These are phyloP conservation scores for Diceros bicornis DNA, from an alignment of 2,797 vertebrate species.

Conservation along the genomic window DNA sequence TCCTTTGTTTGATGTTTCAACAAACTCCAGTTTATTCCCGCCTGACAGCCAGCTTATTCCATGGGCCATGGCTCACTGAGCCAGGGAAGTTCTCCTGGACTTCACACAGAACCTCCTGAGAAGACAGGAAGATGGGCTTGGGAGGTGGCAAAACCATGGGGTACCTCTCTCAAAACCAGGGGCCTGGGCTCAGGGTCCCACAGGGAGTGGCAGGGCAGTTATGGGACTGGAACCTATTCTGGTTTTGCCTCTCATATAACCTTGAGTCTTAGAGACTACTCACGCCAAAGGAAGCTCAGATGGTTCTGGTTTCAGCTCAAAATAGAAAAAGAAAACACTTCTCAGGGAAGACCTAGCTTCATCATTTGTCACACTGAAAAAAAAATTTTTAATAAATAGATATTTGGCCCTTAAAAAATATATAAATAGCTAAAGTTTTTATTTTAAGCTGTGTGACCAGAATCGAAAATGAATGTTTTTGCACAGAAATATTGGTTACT, in stretches of 20 bases:
- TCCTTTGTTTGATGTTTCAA: not conserved
- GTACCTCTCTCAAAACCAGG: not conserved
- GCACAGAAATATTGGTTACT: not conserved
- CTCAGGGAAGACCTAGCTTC: not conserved
- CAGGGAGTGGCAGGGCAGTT: not conserved
- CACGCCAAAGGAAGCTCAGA: not conserved
- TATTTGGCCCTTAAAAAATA: slow-evolving; percentile 36
- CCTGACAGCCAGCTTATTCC: not conserved
- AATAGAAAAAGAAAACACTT: slow-evolving; percentile 35
- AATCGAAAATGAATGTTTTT: slow-evolving; percentile 52
- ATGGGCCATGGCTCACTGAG: not conserved
- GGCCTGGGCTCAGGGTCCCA: not conserved
- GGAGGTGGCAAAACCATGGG: not conserved
- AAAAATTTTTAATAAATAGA: not conserved
- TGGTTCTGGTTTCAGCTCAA: not conserved
- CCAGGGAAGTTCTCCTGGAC: not conserved
- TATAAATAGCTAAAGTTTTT: not conserved
- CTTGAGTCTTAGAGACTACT: not conserved
- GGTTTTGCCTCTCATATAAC: not conserved
- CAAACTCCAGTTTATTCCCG: not conserved
- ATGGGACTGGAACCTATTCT: not conserved
- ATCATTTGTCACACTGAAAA: not conserved
- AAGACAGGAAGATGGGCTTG: not conserved
- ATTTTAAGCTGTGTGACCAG: slow-evolving; percentile 36
- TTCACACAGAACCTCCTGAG: not conserved